A percentile compares a stretch with the other conserved stretches of the same genome.
Conservation (phyloP, 2,888 invertebrate genomes). For the Lepidocyrtoides sp. region DNA sequence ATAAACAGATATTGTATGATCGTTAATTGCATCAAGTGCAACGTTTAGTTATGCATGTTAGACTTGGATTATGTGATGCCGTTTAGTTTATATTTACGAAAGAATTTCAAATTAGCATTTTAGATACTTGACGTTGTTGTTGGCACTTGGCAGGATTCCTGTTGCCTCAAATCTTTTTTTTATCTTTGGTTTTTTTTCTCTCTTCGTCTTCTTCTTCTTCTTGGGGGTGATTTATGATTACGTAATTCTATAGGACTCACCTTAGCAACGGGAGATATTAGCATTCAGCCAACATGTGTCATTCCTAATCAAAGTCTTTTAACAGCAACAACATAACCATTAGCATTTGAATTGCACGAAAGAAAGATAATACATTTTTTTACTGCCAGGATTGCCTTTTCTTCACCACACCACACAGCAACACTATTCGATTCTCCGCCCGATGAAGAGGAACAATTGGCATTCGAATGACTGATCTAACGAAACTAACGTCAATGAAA, state of each 20-base stretch:
- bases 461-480: slow-evolving; percentile 69
- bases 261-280: slow-evolving; percentile 55
- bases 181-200: neutral
- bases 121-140: slow-evolving; percentile 31
- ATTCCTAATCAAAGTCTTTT: slow-evolving; percentile 67
- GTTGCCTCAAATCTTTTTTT: slow-evolving; percentile 15
- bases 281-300: slow-evolving; percentile 68
- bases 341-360: slow-evolving; percentile 33
- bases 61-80: slow-evolving; percentile 32
- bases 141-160: slow-evolving; percentile 61
- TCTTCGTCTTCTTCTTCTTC: neutral
- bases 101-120: slow-evolving; percentile 60
- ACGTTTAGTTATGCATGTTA: slow-evolving; percentile 50
- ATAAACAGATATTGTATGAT: slow-evolving; percentile 34
- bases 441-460: slow-evolving; percentile 45
- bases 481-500: slow-evolving; percentile 63
- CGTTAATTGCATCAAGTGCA: slow-evolving; percentile 43
- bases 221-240: slow-evolving; percentile 75
- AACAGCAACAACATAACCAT: slow-evolving; percentile 34
- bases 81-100: slow-evolving; percentile 37
- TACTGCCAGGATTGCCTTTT: neutral
- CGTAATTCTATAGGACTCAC: slow-evolving; percentile 65
- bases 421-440: slow-evolving; percentile 5
- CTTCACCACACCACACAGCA: no score
- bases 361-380: slow-evolving; percentile 12